Evolutionary conservation across 1,140 invertebrate species (phyloP), one percentile per base, ranked within the genome.

Genomic region (Apis florea): DNA sequence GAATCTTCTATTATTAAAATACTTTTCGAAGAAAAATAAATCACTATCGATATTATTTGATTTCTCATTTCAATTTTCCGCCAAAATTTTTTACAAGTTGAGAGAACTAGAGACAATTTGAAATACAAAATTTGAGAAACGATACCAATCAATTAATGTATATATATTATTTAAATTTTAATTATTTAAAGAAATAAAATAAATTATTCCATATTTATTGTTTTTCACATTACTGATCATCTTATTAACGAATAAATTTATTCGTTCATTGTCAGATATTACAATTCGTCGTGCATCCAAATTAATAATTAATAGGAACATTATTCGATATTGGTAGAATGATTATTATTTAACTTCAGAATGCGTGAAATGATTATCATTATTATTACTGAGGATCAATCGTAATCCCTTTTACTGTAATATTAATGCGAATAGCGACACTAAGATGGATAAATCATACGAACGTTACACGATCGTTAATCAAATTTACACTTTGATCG

Each of bases 401-500:
- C n/a, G n/a, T 59, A 49, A 73, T 61, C 70, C 31, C 70, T 40
- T 56, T 19, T 19, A 15, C 56, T 9, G 3, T 40, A 73, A 24
- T 61, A 49, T 10, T 3, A n/a, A 40, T 13, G 19, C 13, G 5
- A 6, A 40, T 40, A 40, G 6, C 31, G 31, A 40, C 31, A 40
- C 2, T 40, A 26, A 53, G 51, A 19, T 15, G 51, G 15, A 54
- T 70, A 54, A 70, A 53, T 49, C 15, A 13, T 31, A 53, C 13
- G 13, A 19, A 11, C n/a, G 71, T 13, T 11, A 15, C 19, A 49
- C 26, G 71, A 61, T 21, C 47, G 49, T 49, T 73, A 73, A 73
- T 59, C 56, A 73, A 73, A 73, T 73, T 61, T 73, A 1, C 71
- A 73, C 61, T 49, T 58, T 17, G 10, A 59, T 73, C 15, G 17